Base-by-base conservation (phyloP, 64 coral and sea anemone species). In the Orbicella faveolata region DNA sequence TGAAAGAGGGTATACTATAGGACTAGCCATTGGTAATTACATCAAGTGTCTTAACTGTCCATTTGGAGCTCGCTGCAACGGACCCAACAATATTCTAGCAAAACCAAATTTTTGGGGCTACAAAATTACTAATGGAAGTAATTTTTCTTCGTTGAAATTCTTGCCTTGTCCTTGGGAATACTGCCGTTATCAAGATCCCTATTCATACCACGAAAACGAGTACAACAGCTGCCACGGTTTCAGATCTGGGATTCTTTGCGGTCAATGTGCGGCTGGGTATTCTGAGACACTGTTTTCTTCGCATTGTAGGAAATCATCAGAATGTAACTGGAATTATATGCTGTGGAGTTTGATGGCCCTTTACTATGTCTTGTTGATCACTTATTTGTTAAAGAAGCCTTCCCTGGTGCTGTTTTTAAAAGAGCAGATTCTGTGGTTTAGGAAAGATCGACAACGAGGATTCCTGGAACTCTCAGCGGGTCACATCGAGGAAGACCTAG, bases 101-200 rank as follows among this genome's bases (percentile, higher is more conserved):
- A 83, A 55, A 39, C 52, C 25, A 20, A 75, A 89, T 76, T 94
- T 94, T 33, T 94, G 92, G 92, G 92, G 92, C 6, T 94, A 89
- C 63, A 36, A 59, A 37, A 9, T 83, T 0, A 68, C 34, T 34
- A 76, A 73, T 35, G 16, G 52, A 6, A 62, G 65, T 10, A 73
- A 82, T 26, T 52, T 79, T 3, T 52, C 86, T 34, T 73, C 33
- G 0, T 53, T 94, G 11, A 51, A 41, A 30, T 94, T 94, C 34
- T 20, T 51, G 14, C 37, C n/a, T 14, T 94, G 92, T 44, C 92
- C 92, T 15, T 78, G 89, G 65, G 52, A 88, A 63, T 94, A 94
- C 23, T 94, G 92, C 21, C 55, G 8, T 54, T n/a, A 23, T 25
- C 1, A 70, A 70, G 9, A 16, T 6, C 14, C 61, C 59, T 2